These are phyloP conservation scores for Palythoa grandis DNA, from an alignment of 92 coral and sea anemone genomes.

Conservation along the genomic window DNA sequence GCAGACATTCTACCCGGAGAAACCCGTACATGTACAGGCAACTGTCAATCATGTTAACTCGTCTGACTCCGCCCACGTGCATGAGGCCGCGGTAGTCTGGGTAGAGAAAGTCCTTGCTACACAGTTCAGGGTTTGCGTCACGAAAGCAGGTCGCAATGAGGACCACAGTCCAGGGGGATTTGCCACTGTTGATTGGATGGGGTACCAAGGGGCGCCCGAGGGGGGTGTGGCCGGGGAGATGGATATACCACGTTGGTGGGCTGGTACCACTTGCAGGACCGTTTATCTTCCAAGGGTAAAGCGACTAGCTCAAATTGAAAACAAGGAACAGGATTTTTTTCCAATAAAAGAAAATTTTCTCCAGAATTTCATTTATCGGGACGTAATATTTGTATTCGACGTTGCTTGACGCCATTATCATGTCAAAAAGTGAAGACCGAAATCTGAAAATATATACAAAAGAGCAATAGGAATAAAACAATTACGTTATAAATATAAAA, in stretches of 20 bases:
- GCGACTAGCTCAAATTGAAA: neutral
- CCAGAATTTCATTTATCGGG: neutral
- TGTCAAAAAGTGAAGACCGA: too few relatives aligned
- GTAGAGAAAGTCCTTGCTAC: slow-evolving; percentile 58
- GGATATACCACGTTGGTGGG: slow-evolving; percentile 75
- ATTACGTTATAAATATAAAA: too few relatives aligned
- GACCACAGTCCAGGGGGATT: slow-evolving; percentile 27
- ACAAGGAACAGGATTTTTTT: neutral
- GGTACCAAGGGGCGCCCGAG: slow-evolving; percentile 69
- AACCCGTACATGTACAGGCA: slow-evolving; percentile 74
- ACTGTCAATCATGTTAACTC: slow-evolving; percentile 75
- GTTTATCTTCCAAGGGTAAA: slow-evolving; percentile 60
- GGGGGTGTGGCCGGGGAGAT: slow-evolving; percentile 72
- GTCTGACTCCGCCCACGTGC: slow-evolving; percentile 61
- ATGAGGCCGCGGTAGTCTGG: slow-evolving; percentile 73
- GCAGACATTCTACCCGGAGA: slow-evolving; percentile 75
- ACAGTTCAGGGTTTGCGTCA: slow-evolving; percentile 63
- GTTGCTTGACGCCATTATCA: too few relatives aligned
- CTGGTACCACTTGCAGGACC: slow-evolving; percentile 65
- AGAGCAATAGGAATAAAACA: too few relatives aligned
- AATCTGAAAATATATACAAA: too few relatives aligned
- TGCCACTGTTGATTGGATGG: slow-evolving; percentile 62
- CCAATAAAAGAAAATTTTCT: neutral
- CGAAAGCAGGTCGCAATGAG: slow-evolving; percentile 66
- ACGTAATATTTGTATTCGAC: too few relatives aligned